Conservation (phyloP, 2,113 vertebrate genomes). For the Calonectris borealis region DNA sequence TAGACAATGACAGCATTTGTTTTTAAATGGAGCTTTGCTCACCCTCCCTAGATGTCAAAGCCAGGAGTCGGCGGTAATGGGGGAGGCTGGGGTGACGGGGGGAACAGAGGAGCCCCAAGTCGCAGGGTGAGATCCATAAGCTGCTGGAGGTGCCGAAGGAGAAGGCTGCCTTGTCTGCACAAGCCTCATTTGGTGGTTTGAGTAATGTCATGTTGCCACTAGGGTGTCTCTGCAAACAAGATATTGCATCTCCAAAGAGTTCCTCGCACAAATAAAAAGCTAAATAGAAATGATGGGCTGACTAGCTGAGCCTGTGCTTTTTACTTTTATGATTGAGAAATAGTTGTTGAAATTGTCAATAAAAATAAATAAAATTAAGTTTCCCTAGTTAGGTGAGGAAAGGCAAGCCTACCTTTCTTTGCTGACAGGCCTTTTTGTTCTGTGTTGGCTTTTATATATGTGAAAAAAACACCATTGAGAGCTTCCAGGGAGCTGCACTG, state of each 20-base stretch:
- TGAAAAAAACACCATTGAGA: slow-evolving; percentile 48
- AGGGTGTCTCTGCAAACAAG: slow-evolving; percentile 63
- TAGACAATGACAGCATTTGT: not conserved
- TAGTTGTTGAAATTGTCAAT: slow-evolving; percentile 61
- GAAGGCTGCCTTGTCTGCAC: not conserved
- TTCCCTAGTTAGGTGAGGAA: slow-evolving; percentile 26
- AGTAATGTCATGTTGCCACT: slow-evolving; percentile 48
- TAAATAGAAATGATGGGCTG: slow-evolving; percentile 62
- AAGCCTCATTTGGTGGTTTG: slow-evolving; percentile 8
- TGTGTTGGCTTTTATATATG: slow-evolving; percentile 50
- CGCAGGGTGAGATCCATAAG: not conserved
- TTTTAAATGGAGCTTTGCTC: not conserved
- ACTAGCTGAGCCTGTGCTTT: slow-evolving; percentile 45
- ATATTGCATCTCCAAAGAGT: slow-evolving; percentile 52
- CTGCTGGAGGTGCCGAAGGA: not conserved
- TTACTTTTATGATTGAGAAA: slow-evolving; percentile 70
- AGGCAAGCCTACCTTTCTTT: slow-evolving; percentile 21
- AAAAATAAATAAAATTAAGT: slow-evolving; percentile 74
- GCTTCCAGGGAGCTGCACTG: slow-evolving; percentile 22
- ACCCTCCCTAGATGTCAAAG: not conserved
- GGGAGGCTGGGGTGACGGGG: not conserved
- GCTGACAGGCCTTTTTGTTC: slow-evolving; percentile 63
- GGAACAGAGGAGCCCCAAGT: not conserved
- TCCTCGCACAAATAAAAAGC: slow-evolving; percentile 49
- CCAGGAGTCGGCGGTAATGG: accelerated